phyloP scores from a whole-genome alignment of 2,113 vertebrate species.

The Amphiprion ocellaris region DNA sequence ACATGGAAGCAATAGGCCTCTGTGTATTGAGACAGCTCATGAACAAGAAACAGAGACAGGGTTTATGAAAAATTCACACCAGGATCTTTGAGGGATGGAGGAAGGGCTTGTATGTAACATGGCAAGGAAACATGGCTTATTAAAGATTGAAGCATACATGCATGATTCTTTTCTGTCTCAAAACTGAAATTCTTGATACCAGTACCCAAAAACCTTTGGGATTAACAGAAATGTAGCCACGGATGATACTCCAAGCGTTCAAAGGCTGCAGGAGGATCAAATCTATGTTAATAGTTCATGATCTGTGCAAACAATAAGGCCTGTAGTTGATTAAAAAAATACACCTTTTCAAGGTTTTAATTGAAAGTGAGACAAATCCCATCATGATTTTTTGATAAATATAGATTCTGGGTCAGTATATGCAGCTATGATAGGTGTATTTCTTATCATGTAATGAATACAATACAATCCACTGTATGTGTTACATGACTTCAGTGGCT shows the following conservation, averaged over 20 bases:
- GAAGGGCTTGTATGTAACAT: slow-evolving; percentile 52
- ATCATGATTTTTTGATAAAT: slow-evolving; percentile 29
- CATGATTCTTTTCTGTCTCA: slow-evolving; percentile 55
- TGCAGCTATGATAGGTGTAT: slow-evolving; percentile 13
- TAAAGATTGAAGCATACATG: slow-evolving; percentile 74
- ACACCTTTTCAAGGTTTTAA: not conserved
- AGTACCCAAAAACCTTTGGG: slow-evolving; percentile 52
- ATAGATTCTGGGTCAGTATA: slow-evolving; percentile 21
- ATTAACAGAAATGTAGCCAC: slow-evolving; percentile 44
- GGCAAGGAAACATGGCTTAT: slow-evolving; percentile 69
- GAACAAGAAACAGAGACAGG: slow-evolving; percentile 69
- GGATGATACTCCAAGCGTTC: slow-evolving; percentile 28
- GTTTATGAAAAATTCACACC: slow-evolving; percentile 76
- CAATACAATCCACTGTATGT: slow-evolving; percentile 59
- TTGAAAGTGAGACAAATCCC: not conserved
- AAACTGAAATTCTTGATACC: slow-evolving; percentile 48
- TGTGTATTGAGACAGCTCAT: slow-evolving; percentile 66
- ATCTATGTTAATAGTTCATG: slow-evolving; percentile 50
- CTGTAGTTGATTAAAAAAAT: slow-evolving; percentile 19
- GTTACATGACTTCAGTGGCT: slow-evolving; percentile 72
- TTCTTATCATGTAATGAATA: slow-evolving; percentile 20
- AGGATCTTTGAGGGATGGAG: slow-evolving; percentile 65
- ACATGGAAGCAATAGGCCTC: slow-evolving; percentile 56
- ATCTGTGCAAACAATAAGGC: slow-evolving; percentile 43
- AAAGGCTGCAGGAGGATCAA: slow-evolving; percentile 39